Conservation (phyloP, 2,113 vertebrate species). For the Chionomys nivalis region DNA sequence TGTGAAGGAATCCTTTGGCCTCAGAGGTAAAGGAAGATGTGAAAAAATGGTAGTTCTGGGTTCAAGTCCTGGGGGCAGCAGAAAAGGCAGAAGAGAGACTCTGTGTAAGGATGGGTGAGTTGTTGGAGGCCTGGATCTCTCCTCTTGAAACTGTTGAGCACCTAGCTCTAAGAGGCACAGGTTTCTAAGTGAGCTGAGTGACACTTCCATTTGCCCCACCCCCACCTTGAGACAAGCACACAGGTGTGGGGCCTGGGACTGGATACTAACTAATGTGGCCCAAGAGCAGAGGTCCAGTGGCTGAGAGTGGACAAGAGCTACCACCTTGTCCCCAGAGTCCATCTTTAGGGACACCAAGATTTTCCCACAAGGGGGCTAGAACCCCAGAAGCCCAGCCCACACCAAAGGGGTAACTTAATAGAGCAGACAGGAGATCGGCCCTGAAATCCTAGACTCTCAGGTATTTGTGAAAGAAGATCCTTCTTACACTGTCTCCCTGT, state of each 20-base stretch:
- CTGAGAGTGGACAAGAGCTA: background rate
- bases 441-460: background rate
- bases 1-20: background rate
- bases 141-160: background rate
- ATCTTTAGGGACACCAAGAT: background rate
- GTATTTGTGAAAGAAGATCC: background rate
- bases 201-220: background rate
- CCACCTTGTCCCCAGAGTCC: background rate
- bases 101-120: rapidly evolving
- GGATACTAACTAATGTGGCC: background rate
- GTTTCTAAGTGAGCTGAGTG: background rate
- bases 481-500: background rate
- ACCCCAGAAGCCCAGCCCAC: background rate
- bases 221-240: background rate
- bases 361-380: background rate
- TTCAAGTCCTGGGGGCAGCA: background rate
- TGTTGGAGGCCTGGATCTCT: background rate
- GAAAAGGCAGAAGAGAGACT: background rate
- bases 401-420: background rate
- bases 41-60: background rate
- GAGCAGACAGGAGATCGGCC: background rate
- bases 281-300: background rate
- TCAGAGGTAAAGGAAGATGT: background rate
- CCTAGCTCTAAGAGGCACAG: background rate
- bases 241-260: background rate